Conservation (phyloP, 2,113 vertebrate species). For the Hemicordylus capensis region DNA sequence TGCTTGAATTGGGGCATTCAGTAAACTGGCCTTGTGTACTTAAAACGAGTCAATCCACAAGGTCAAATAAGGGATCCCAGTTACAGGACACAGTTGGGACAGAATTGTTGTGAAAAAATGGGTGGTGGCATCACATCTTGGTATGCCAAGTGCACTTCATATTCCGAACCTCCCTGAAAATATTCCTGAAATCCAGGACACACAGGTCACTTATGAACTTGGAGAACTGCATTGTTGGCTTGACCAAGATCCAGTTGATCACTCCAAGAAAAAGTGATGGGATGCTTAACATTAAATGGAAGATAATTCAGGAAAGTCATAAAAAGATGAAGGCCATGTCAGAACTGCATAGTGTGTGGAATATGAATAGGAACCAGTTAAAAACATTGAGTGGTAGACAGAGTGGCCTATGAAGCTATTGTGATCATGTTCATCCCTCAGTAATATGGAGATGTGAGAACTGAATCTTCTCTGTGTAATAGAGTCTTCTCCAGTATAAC, state of each 20-base stretch:
- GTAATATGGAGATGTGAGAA: background rate
- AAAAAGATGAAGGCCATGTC: background rate
- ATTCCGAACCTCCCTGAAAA: constrained; percentile 3
- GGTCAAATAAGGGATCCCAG: background rate
- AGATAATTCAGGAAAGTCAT: no score
- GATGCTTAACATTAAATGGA: background rate
- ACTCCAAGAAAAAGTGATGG: no score
- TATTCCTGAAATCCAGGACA: background rate
- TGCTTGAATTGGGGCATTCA: background rate
- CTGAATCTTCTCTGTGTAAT: background rate
- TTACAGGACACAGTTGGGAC: background rate
- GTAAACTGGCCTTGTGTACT: background rate
- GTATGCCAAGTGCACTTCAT: background rate
- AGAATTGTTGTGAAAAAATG: background rate
- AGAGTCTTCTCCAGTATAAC: background rate
- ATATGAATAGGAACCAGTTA: background rate
- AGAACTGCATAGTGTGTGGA: background rate
- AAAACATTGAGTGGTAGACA: background rate
- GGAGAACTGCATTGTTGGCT: background rate
- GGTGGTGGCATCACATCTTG: background rate
- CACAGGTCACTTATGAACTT: background rate
- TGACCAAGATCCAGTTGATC: background rate
- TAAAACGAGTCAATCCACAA: background rate
- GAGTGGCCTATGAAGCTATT: background rate
- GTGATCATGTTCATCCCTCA: background rate